phyloP scores from a whole-genome alignment of 2,113 vertebrate species.

The Collichthys lucidus region DNA sequence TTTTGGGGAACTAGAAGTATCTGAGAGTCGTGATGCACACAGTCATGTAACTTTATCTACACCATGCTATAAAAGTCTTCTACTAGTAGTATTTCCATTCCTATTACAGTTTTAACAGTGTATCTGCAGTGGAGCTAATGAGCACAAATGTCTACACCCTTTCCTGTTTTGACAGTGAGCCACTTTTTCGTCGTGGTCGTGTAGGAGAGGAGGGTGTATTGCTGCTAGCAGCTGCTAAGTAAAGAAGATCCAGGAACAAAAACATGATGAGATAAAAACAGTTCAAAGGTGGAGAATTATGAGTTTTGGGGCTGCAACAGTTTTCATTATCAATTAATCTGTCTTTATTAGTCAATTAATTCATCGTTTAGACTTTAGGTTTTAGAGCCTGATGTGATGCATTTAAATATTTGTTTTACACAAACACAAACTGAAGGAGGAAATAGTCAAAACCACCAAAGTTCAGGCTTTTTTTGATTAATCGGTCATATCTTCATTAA shows the following conservation, averaged over 20 bases:
- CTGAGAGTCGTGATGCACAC: not conserved
- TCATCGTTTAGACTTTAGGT: too few species aligned
- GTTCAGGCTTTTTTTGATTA: not conserved
- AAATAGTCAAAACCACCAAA: too few species aligned
- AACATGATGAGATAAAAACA: not conserved
- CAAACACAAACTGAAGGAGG: too few species aligned
- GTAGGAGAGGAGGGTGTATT: not conserved
- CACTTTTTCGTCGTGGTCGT: not conserved
- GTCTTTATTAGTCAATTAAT: too few species aligned
- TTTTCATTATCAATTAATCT: too few species aligned
- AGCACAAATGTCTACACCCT: slow-evolving; percentile 17
- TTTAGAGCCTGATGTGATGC: too few species aligned
- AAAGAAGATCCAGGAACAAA: slow-evolving; percentile 1
- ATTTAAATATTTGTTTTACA: too few species aligned
- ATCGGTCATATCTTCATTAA: not conserved
- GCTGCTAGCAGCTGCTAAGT: not conserved
- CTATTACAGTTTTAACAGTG: slow-evolving; percentile 17
- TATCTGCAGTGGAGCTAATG: not conserved
- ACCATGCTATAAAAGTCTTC: not conserved
- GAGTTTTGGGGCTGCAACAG: not conserved
- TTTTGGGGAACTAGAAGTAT: not conserved
- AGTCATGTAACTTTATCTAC: not conserved
- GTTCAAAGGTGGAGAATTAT: not conserved
- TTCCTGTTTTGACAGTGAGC: slow-evolving; percentile 26
- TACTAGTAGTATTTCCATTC: not conserved